Percentiles rank a stretch among this genome's conserved stretches.
phyloP scores from a whole-genome alignment of 2,888 invertebrate species.

The Drosophila maculinotata region DNA sequence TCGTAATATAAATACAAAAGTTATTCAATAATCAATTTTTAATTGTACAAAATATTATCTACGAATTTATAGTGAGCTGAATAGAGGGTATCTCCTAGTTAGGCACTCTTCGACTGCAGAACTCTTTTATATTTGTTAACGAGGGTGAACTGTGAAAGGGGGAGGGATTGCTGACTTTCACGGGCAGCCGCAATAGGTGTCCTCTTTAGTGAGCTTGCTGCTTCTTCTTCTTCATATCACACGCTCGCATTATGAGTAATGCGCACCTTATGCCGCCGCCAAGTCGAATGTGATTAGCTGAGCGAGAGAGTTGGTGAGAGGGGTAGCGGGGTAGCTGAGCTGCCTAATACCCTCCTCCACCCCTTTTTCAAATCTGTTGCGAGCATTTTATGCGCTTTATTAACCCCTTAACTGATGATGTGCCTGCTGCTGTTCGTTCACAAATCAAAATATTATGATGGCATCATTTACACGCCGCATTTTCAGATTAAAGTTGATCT shows the following conservation, averaged over 20 bases:
- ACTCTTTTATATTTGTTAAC: background rate
- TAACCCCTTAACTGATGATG: constrained; percentile 79
- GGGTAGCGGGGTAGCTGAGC: constrained; percentile 4
- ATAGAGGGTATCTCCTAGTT: background rate
- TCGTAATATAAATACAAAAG: no score
- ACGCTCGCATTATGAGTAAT: constrained; percentile 80
- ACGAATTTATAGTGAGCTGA: no score
- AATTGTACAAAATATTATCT: no score
- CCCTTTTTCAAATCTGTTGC: constrained; percentile 41
- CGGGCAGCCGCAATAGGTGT: constrained; percentile 25
- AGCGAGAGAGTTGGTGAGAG: background rate
- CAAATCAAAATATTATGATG: constrained; percentile 83
- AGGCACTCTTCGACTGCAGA: background rate
- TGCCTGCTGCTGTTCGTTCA: constrained; percentile 47
- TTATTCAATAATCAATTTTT: no score
- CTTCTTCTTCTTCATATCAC: constrained; percentile 50
- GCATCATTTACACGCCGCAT: constrained; percentile 83
- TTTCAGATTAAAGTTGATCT: constrained; percentile 75
- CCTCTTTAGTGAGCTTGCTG: constrained; percentile 1
- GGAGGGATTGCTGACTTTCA: constrained; percentile 4
- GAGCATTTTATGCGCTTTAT: constrained; percentile 71
- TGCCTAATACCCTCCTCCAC: background rate
- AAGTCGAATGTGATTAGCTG: constrained; percentile 71
- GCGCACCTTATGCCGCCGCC: constrained; percentile 82
- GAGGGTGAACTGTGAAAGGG: constrained; percentile 10